A percentile compares a stretch with the other conserved stretches of the same genome.
Conservation (phyloP, 2,113 vertebrate genomes). For the Gyps fulvus region DNA sequence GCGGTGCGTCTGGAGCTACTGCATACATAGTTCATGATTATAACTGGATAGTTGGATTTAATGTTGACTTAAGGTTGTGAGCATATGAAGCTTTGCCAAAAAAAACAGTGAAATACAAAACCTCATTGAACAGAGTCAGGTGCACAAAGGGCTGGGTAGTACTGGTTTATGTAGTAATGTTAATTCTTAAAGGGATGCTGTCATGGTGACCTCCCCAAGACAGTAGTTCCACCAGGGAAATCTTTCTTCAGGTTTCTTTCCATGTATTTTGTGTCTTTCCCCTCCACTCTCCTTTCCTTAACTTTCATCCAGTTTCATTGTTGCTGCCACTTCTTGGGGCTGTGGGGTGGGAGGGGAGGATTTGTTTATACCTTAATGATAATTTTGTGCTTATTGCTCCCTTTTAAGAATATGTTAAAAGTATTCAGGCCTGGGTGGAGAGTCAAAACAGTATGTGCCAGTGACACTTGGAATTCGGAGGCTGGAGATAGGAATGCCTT, state of each 20-base stretch:
- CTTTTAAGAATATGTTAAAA: neutral
- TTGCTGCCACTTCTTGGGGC: neutral
- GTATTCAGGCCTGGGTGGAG: neutral
- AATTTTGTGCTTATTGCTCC: neutral
- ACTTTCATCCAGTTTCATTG: neutral
- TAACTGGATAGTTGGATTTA: conserved; percentile 39
- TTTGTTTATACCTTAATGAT: neutral
- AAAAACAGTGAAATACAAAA: conserved; percentile 49
- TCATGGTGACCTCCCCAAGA: neutral
- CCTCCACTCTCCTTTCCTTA: neutral
- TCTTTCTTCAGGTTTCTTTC: neutral
- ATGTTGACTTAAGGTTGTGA: conserved; percentile 65
- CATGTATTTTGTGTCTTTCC: neutral
- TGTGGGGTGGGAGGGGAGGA: neutral
- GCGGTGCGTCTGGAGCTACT: neutral
- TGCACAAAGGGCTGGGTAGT: neutral
- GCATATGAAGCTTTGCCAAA: conserved; percentile 54
- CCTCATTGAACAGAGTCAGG: neutral
- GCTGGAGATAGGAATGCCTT: neutral
- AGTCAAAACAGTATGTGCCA: neutral
- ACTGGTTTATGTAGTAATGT: neutral
- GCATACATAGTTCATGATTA: conserved; percentile 30
- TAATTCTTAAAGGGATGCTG: neutral
- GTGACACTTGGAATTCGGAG: neutral
- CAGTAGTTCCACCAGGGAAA: neutral